Conservation (phyloP, 2,113 vertebrate genomes). For the Hylia prasina region DNA sequence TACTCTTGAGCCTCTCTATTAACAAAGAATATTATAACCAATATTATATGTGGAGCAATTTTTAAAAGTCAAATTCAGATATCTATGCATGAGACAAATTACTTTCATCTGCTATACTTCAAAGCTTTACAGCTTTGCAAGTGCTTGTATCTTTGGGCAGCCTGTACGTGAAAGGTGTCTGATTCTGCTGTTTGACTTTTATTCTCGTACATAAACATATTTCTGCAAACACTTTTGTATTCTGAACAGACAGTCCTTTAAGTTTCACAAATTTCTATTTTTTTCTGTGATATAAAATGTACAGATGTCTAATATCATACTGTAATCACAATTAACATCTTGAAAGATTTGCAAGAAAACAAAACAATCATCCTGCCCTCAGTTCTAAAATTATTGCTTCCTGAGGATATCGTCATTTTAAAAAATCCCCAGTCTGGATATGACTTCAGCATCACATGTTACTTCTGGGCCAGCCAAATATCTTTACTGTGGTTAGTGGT, state of each 20-base stretch:
- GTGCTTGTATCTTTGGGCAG: not conserved
- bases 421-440: not conserved
- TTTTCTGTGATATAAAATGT: not conserved
- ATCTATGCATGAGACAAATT: not conserved
- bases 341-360: not conserved
- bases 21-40: not conserved
- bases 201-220: not conserved
- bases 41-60: not conserved
- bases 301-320: not conserved
- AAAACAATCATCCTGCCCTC: not conserved
- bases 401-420: not conserved
- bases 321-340: not conserved
- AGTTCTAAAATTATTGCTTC: not conserved
- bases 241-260: not conserved
- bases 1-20: not conserved
- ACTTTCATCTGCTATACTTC: not conserved
- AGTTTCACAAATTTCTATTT: not conserved
- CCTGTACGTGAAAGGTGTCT: not conserved
- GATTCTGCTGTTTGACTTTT: not conserved
- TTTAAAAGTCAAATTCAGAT: not conserved
- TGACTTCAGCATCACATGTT: constrained; percentile 14
- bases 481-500: not conserved
- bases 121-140: not conserved
- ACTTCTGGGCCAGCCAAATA: not conserved
- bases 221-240: not conserved